Base-by-base conservation (phyloP, 2,797 vertebrate genomes). In the Heliangelus exortis region DNA sequence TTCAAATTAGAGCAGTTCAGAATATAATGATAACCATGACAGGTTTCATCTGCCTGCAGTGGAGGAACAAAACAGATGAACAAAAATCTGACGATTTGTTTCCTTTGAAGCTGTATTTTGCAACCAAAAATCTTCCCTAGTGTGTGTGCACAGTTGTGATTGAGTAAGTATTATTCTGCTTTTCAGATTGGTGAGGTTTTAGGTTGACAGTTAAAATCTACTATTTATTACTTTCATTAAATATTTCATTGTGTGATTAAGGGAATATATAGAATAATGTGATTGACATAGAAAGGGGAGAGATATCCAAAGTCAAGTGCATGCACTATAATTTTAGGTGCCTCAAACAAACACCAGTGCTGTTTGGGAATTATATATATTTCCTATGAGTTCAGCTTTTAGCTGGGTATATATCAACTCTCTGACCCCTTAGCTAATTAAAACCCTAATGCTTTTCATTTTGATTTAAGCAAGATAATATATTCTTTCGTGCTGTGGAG, bases 1-100 rank as follows among this genome's bases (percentile, higher is more conserved):
- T 97, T 97, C 87, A 94, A 84, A 95, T 97, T 96, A 96, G 50
- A 78, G 76, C 67, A 66, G 61, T 94, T 96, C 84, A 84, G 89
- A 91, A 71, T 68, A 23, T 73, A 94, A 92, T 53, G 84, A 90
- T 95, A 96, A 91, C 79, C 12, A 4, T 92, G 92, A 96, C 81
- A 86, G 29, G 50, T 96, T 96, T 96, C 71, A 80, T 96, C 93
- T 98, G 95, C 87, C 68, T 94, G 45, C 54, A 82, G 34, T 15
- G 13, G 50, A 89, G 89, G 82, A 66, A 66, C 57, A 63, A 67
- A 94, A 68, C 33, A 72, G 45, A 75, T 41, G 61, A 76, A 83
- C 43, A 87, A 81, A 54, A 76, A 29, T 51, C 13, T 73, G 18
- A 68, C 47, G 39, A 4, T 45, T 21, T 50, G 65, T 90, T 89